These are phyloP conservation scores for Bombus confusus DNA, from an alignment of 1,140 invertebrate genomes.

Conservation along the genomic window DNA sequence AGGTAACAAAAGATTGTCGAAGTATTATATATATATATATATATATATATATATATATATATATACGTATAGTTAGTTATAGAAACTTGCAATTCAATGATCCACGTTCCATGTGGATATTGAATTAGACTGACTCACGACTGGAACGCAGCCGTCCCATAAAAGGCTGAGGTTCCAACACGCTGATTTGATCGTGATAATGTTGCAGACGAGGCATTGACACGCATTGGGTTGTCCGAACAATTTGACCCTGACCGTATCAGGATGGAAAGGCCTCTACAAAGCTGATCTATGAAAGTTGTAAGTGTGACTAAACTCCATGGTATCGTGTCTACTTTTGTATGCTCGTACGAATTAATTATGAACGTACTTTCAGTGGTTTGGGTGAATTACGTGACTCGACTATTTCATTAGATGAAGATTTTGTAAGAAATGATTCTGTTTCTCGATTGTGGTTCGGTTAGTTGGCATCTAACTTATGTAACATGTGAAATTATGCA, in stretches of 20 bases:
- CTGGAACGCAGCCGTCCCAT: neutral
- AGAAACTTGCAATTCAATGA: neutral
- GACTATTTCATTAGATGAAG: no score
- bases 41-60: neutral
- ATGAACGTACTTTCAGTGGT: no score
- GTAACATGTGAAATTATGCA: no score
- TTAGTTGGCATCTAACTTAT: no score
- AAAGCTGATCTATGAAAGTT: neutral
- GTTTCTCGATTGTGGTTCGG: no score
- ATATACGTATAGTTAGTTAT: no score
- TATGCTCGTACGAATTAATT: no score
- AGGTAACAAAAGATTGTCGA: neutral
- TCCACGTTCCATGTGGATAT: neutral
- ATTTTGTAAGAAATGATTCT: no score
- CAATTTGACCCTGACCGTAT: constrained; percentile 3
- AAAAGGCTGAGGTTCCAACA: neutral
- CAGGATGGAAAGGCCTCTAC: neutral
- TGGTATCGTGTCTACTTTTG: neutral
- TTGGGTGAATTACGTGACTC: no score
- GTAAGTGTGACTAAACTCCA: no score
- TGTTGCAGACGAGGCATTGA: neutral
- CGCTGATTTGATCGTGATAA: neutral
- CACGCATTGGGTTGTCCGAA: neutral
- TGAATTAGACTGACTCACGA: neutral
- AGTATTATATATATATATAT: neutral